These are phyloP conservation scores for Lamellibrachia satsuma DNA, from an alignment of 2,888 invertebrate species.

Conservation along the genomic window DNA sequence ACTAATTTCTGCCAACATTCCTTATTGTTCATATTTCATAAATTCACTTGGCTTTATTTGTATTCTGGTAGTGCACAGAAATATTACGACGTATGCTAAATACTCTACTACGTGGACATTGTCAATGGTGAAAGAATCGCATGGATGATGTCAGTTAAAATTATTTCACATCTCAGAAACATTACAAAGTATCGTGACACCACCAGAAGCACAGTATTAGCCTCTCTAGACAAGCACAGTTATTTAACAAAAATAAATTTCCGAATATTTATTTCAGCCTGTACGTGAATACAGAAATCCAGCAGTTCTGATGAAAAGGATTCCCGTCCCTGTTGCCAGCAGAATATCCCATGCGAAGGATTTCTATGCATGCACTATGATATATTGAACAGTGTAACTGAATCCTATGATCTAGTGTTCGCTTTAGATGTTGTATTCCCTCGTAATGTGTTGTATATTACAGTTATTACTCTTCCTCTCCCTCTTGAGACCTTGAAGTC, in stretches of 20 bases:
- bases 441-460: conserved; percentile 22
- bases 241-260: too few relatives aligned
- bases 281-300: background rate
- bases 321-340: background rate
- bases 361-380: background rate
- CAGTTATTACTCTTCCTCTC: background rate
- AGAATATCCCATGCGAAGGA: background rate
- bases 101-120: too few relatives aligned
- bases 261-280: too few relatives aligned
- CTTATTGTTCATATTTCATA: background rate
- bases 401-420: background rate
- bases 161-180: too few relatives aligned
- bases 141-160: too few relatives aligned
- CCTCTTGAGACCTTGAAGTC: background rate
- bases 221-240: too few relatives aligned
- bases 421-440: background rate
- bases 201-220: too few relatives aligned
- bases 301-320: background rate
- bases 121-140: too few relatives aligned
- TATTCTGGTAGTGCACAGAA: background rate
- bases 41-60: background rate
- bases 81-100: too few relatives aligned
- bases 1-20: background rate
- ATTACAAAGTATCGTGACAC: too few relatives aligned
- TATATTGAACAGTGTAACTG: background rate